These are phyloP conservation scores for Cryptotermes secundus DNA, from an alignment of 1,140 invertebrate species.

Conservation along the genomic window DNA sequence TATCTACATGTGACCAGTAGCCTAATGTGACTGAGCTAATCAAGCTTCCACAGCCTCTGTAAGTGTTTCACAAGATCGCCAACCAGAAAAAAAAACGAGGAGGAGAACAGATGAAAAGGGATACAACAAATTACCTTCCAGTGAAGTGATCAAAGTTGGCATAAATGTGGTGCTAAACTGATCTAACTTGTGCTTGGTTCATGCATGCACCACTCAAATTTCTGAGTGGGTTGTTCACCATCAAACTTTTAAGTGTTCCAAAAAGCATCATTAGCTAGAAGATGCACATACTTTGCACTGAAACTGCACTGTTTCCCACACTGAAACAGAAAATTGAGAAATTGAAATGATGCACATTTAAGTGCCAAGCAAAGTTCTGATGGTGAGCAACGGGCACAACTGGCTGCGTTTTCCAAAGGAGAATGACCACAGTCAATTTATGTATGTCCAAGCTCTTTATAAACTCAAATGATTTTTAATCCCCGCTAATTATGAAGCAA, in stretches of 20 bases:
- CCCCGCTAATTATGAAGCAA: background rate
- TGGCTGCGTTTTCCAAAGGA: background rate
- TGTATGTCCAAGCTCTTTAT: background rate
- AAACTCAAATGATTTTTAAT: background rate
- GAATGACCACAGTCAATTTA: background rate
- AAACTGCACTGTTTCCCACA: too few relatives aligned
- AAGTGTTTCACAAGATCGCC: slow-evolving; percentile 1
- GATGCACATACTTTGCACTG: too few relatives aligned
- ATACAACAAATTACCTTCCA: background rate
- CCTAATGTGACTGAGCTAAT: background rate
- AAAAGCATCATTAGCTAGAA: too few relatives aligned
- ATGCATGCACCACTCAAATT: background rate
- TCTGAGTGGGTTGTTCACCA: background rate
- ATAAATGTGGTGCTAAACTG: background rate
- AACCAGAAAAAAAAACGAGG: background rate
- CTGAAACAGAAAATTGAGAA: too few relatives aligned
- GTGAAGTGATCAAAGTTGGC: slow-evolving; percentile 1
- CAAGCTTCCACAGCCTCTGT: background rate
- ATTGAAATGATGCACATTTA: too few relatives aligned
- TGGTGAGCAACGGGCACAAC: background rate
- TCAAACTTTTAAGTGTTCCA: background rate
- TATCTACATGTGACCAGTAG: background rate
- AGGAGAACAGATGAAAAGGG: background rate
- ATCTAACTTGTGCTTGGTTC: background rate
- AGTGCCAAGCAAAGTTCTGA: background rate